Evolutionary conservation across 2,113 vertebrate genomes (phyloP).

Genomic region (Xiphophorus couchianus): DNA sequence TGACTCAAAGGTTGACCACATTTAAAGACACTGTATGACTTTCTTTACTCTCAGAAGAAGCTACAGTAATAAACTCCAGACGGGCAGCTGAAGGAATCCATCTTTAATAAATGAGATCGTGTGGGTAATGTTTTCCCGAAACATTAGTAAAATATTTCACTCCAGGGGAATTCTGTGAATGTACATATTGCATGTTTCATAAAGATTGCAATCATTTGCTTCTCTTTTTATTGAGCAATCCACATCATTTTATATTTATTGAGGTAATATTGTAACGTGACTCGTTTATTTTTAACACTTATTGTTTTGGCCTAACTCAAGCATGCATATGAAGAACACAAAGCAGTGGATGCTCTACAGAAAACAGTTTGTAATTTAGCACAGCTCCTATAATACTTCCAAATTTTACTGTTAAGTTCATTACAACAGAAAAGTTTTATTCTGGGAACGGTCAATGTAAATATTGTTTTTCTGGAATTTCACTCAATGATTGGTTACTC

Average conservation of each 20-base stretch:
- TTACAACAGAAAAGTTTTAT: not conserved
- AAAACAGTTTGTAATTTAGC: too few relatives aligned
- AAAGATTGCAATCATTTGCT: not conserved
- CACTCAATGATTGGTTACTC: not conserved
- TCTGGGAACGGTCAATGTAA: not conserved
- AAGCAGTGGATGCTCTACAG: too few relatives aligned
- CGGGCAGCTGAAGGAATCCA: not conserved
- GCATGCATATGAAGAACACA: too few relatives aligned
- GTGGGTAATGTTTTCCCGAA: slow-evolving; percentile 16
- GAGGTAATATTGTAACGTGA: not conserved
- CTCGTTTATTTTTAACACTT: too few relatives aligned
- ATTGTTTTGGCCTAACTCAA: too few relatives aligned
- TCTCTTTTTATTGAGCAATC: too few relatives aligned
- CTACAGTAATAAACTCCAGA: not conserved
- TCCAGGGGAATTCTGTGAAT: slow-evolving; percentile 18
- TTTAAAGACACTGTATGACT: slow-evolving; percentile 8
- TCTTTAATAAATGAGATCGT: slow-evolving; percentile 49
- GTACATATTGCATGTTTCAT: slow-evolving; percentile 13
- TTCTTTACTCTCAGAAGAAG: slow-evolving; percentile 1
- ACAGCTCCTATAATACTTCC: not conserved
- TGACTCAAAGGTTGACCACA: slow-evolving; percentile 19
- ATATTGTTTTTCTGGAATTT: not conserved
- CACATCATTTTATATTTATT: not conserved
- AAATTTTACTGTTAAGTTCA: too few relatives aligned
- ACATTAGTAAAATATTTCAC: slow-evolving; percentile 56